Evolutionary conservation across 30 jellyfish, hydroid and myxozoan genomes (phyloP), one percentile per base, ranked within the genome.

Genomic region (Pseudorhiza aurosa): DNA sequence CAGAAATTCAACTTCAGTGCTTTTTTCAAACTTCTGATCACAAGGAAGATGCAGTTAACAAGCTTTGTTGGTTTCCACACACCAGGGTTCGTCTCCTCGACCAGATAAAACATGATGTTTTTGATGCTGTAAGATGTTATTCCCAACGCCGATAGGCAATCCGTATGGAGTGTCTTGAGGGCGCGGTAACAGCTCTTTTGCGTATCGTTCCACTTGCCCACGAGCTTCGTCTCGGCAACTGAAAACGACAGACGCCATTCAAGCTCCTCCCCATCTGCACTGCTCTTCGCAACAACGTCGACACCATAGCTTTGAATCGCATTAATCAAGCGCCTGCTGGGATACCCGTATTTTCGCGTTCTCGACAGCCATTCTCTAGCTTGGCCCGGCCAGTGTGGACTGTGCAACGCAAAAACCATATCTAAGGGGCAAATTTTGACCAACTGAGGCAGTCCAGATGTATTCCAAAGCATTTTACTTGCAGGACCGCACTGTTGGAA

Each of bases 171-270:
- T 32, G 89, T 36, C 59, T 77, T 77, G 26, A 77, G 4, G 14
- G 59, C 29, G 42, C 89, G 89, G 59, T 36, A 77, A 18, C 80
- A 42, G 8, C 68, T 25, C 35, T 77, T 77, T 30, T 77, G 89
- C 5, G 81, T 58, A 8, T 56, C 71, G 59, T 46, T 77, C 89
- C 89, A 77, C 10, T 37, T 29, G 11, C 22, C 28, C 2, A 77
- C 69, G 2, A 77, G 89, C 25, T 18, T n/a, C 15, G 39, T 39
- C 18, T 77, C 89, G 2, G 89, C 89, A n/a, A 77, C 28, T 29
- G 89, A 77, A 42, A 77, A 77, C 24, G 89, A 77, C 51, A 77
- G 55, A 11, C 89, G 58, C 89, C 89, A 77, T 28, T 77, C 85
- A 37, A 49, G 59, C 17, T 27, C 37, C 8, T 2, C 47, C 21